Percentiles rank a stretch among this genome's conserved stretches.
These are phyloP conservation scores for Pundamilia nyererei DNA, from an alignment of 2,113 vertebrate genomes.

Conservation along the genomic window DNA sequence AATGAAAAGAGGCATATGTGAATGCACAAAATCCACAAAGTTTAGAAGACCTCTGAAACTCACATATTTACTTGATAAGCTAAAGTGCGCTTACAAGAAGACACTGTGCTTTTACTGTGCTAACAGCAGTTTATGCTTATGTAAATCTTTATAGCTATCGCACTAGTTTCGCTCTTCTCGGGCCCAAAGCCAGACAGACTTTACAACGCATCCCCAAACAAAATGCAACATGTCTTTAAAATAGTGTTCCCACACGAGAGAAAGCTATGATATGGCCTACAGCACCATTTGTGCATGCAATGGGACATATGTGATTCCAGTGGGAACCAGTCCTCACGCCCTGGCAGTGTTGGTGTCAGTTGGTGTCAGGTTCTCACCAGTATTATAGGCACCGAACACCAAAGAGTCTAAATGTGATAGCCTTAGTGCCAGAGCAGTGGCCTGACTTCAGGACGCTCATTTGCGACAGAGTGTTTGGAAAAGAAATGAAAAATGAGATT, in stretches of 20 bases:
- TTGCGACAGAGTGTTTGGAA: background rate
- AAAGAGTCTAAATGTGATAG: background rate
- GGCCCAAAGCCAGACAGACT: background rate
- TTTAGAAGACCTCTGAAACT: background rate
- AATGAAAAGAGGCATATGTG: background rate
- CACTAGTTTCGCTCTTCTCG: background rate
- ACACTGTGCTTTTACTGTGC: background rate
- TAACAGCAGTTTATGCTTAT: background rate
- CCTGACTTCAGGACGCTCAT: background rate
- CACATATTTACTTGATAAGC: background rate
- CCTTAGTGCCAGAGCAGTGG: background rate
- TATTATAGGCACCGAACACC: background rate
- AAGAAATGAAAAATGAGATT: background rate
- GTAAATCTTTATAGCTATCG: background rate
- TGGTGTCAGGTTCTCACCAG: background rate
- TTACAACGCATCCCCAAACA: background rate
- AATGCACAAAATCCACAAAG: background rate
- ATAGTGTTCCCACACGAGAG: background rate
- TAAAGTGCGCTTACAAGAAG: background rate
- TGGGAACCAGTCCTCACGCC: background rate
- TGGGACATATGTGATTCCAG: constrained; percentile 2
- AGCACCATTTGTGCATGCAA: background rate
- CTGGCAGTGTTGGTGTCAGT: background rate
- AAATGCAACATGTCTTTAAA: background rate
- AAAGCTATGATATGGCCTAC: background rate